Evolutionary conservation across 2,797 vertebrate genomes (phyloP).

Genomic region (Sciurus vulgaris): DNA sequence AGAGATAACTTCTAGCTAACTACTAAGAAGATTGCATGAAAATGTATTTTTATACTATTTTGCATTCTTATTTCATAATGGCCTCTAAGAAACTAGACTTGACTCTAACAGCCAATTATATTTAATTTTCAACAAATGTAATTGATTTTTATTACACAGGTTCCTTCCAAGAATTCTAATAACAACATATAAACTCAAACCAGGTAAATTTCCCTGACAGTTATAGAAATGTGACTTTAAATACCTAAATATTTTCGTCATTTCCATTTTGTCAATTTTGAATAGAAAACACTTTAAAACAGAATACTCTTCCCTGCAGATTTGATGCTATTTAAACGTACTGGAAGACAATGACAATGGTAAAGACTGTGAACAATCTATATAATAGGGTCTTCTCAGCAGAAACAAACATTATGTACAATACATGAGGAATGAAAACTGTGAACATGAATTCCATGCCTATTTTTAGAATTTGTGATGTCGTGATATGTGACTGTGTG

Average conservation of each 20-base stretch:
- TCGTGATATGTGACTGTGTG: not conserved
- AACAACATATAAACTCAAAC: not conserved
- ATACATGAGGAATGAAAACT: not conserved
- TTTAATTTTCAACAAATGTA: slow-evolving; percentile 21
- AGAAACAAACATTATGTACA: not conserved
- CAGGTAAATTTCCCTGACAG: not conserved
- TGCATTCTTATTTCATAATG: not conserved
- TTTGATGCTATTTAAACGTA: not conserved
- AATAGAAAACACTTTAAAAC: not conserved
- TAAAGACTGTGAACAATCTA: not conserved
- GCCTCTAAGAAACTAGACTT: slow-evolving; percentile 24
- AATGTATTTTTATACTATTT: not conserved
- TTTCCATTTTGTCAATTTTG: slow-evolving; percentile 17
- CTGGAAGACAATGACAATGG: not conserved
- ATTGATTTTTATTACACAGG: not conserved
- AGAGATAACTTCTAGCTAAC: not conserved
- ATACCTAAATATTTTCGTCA: not conserved
- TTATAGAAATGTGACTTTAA: slow-evolving; percentile 38
- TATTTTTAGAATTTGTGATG: not conserved
- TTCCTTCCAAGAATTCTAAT: slow-evolving; percentile 15
- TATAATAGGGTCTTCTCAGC: not conserved
- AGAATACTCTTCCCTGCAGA: not conserved
- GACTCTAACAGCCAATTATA: not conserved
- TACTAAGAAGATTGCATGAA: not conserved
- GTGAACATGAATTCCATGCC: not conserved